A percentile compares a stretch with the other conserved stretches of the same genome.
Conservation (phyloP, 1,140 invertebrate species). For the Luehdorfia chinensis region DNA sequence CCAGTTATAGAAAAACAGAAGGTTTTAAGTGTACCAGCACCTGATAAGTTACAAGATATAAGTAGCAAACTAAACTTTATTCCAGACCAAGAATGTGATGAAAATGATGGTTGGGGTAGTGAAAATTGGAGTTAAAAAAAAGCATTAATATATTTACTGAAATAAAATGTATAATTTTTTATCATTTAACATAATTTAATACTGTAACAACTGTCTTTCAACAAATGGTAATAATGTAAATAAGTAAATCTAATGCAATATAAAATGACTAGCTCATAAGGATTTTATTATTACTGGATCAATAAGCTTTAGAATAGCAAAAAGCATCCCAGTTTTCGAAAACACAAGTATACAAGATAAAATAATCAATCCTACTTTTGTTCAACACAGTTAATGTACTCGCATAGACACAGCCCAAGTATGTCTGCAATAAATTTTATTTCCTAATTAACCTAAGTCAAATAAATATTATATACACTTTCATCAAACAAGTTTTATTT, state of each 20-base stretch:
- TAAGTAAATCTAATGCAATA: conserved; percentile 13
- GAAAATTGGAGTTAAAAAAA: conserved; percentile 61
- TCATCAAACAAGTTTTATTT: conserved; percentile 24
- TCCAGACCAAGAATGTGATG: conserved; percentile 49
- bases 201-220: not conserved
- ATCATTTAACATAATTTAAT: conserved; percentile 5
- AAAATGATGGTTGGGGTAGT: conserved; percentile 66
- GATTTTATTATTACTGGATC: not conserved
- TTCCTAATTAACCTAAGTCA: conserved; percentile 29
- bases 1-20: conserved; percentile 85
- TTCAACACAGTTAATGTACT: not conserved
- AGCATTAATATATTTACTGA: conserved; percentile 23
- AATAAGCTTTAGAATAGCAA: conserved; percentile 12
- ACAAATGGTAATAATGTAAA: no score
- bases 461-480: conserved; percentile 26
- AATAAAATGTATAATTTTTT: conserved; percentile 1
- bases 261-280: conserved; percentile 12
- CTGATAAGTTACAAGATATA: conserved; percentile 31
- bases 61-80: conserved; percentile 70
- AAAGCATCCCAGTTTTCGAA: not conserved
- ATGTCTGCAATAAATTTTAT: conserved; percentile 23
- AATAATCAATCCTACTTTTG: not conserved
- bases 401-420: conserved; percentile 35
- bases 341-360: not conserved
- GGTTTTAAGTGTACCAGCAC: conserved; percentile 60